Base-by-base conservation (phyloP, 2,797 vertebrate species). In the Onychomys leucogaster region DNA sequence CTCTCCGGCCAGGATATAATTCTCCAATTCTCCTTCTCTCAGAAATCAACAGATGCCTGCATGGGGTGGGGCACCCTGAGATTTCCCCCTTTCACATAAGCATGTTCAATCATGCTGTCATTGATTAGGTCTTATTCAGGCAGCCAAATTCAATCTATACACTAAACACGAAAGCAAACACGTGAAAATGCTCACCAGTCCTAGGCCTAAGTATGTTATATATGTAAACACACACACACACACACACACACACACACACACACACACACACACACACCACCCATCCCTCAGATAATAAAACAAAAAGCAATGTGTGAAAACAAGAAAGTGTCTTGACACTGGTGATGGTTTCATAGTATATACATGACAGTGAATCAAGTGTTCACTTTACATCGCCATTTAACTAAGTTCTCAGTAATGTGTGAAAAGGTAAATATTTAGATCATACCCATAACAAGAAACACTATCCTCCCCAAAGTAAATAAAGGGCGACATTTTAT, bases 151-250 rank as follows among this genome's bases (percentile, higher is more conserved):
- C 46, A 95, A 71, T 11, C 37, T 34, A 25, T 16, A 90, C 49
- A 43, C 71, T 67, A 78, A 84, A 95, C 55, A 90, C 16, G 61
- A 80, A 84, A 90, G 87, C 52, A 85, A 90, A 84, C 43, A 37
- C 43, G n/a, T 89, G 5, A 82, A 43, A 57, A 52, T 21, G 19
- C 49, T 86, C 34, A 57, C 52, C 29, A 63, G 29, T 65, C 63
- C 67, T 73, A 49, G 46, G 25, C 65, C 52, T 73, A 76, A 89
- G 65, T 19, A 71, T 34, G 80, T 59, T 81, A 59, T 59, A 61
- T 41, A 61, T 61, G 57, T 16, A 61, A 61, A 6, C 6, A n/a
- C n/a, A 37, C 52, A 57, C 49, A 77, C 6, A 77, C 43, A 46
- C 52, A 55, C 52, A 55, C 52, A 55, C 52, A 57, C 55, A 57